Conservation (phyloP, 2,113 vertebrate species). For the Hiodon alosoides region DNA sequence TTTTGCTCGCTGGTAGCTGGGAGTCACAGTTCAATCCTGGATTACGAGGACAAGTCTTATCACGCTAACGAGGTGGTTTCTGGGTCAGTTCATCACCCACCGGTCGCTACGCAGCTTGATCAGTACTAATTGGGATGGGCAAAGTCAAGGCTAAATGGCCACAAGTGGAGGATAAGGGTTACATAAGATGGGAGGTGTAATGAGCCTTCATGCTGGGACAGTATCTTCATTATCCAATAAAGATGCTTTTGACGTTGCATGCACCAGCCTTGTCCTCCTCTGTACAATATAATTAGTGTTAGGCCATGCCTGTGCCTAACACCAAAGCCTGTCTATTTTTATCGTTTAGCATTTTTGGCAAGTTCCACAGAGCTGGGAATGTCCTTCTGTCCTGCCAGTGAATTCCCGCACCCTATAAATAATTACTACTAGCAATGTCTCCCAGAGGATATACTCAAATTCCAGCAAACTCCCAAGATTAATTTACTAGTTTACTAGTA, state of each 20-base stretch:
- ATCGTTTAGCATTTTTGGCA: not conserved
- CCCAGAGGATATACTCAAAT: not conserved
- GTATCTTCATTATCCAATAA: too few relatives aligned
- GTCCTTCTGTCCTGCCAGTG: not conserved
- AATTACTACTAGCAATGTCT: not conserved
- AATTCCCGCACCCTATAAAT: not conserved
- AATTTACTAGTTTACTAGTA: too few relatives aligned
- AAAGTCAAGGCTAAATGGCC: not conserved
- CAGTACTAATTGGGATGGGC: not conserved
- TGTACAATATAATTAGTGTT: not conserved
- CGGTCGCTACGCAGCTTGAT: not conserved
- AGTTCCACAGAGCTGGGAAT: not conserved
- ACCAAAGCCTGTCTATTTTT: not conserved
- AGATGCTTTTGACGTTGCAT: too few relatives aligned
- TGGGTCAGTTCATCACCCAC: not conserved
- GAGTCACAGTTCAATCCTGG: conserved; percentile 18
- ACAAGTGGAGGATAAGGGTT: not conserved
- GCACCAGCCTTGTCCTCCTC: not conserved
- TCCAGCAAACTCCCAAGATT: too few relatives aligned
- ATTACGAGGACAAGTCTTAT: conserved; percentile 27
- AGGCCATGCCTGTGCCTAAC: not conserved
- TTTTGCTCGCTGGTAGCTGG: not conserved
- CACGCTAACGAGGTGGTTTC: not conserved
- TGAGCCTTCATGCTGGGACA: too few relatives aligned
- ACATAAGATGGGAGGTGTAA: not conserved